Base-by-base conservation (phyloP, 2,888 invertebrate genomes). In the Hyles lineata region DNA sequence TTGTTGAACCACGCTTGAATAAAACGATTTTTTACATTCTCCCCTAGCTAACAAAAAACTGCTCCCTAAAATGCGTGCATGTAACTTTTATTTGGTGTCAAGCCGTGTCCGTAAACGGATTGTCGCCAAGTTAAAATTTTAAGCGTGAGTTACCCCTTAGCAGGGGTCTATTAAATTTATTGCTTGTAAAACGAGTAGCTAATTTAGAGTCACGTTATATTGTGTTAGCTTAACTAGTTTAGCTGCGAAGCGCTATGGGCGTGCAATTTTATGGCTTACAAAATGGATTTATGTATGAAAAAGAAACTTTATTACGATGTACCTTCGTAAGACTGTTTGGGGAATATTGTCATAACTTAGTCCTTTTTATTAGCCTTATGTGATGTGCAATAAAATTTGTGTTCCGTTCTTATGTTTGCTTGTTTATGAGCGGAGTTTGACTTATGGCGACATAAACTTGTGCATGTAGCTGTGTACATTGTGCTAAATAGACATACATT, bases 171-270 rank as follows among this genome's bases (percentile, higher is more conserved):
- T 93, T 93, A 92, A 91, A 92, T 93, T 93, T 92, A 93, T 93
- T 93, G 91, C 91, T 91, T 92, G 93, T 93, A 94, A 94, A 93
- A 90, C 92, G 93, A 91, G 89, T 82, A 92, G 93, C 93, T 94
- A 94, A 94, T 94, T 93, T 92, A 87, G 89, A 92, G 92, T 90
- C 88, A 89, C 90, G 86, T 91, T 94, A 93, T 93, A 94, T 93
- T 93, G 90, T 92, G 91, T 93, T 92, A 90, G 88, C 89, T 87
- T 91, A 92, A 92, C 91, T 90, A 90, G 86, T 89, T 90, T 88
- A 90, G 83, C 82, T 79, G 82, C 80, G 87, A 86, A 85, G 82
- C 91, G 87, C 89, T 87, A 80, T 85, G 90, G 91, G 90, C 87
- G 89, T 86, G 85, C 81, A 75, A 79, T 76, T 75, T 76, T 74